Evolutionary conservation across 2,888 invertebrate genomes (phyloP), one percentile per base, ranked within the genome.

Genomic region (Dyspetes luteomarginatus): DNA sequence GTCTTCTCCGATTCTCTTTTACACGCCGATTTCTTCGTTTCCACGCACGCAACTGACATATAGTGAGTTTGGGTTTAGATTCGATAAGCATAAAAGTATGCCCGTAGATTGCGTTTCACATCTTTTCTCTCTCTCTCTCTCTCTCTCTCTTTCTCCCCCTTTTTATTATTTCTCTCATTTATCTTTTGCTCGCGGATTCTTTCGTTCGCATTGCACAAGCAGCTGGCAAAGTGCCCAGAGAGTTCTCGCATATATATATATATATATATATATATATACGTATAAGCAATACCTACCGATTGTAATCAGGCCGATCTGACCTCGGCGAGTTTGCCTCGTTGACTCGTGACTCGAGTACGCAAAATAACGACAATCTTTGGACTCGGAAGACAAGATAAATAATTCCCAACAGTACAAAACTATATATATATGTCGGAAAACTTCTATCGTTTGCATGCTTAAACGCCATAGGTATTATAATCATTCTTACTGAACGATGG

Each of bases 201-300:
- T 62, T 45, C 43, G 45, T 26, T 19, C 24, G 43, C 45, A 26
- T 9, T 24, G 52, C 12, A 52, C 15, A 24, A 56, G 24, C 30
- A 56, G 17, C 45, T 73, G 78, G 72, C 78, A 60, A 65, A 36
- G 50, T 67, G 67, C 73, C 78, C 41, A 72, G 67, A 56, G 24
- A 17, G 52, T n/a, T n/a, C n/a, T n/a, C 28, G 26, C 7, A 30
- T 30, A 7, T 30, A 30, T 30, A n/a, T n/a, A 58, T 58, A 17
- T 36, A 58, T 5, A 19, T 30, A 28, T 36, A 64, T 62, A 48
- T 69, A 17, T 41, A 4, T 41, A 48, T 62, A 9, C 26, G 22
- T 26, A 26, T 60, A 62, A 62, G 45, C 22, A 62, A 15, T 62
- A 62, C 58, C 73, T 36, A 48, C 36, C 15, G 50, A 55, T 45